Evolutionary conservation across 1,140 invertebrate genomes (phyloP), one percentile per base, ranked within the genome.

Genomic region (Orius insidiosus): DNA sequence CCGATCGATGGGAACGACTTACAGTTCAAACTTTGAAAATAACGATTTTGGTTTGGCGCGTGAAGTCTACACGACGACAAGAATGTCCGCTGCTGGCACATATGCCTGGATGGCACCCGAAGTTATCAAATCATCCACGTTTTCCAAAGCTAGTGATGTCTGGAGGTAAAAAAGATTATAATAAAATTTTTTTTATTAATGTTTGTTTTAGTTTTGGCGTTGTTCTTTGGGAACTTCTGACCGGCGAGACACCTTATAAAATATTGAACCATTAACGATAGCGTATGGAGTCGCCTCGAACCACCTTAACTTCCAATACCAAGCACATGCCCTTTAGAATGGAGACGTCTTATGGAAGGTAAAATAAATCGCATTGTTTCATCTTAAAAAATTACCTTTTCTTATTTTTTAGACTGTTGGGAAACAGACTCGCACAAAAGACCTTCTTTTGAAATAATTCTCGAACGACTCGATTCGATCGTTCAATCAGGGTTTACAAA

Each of bases 21-120:
- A 38, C 75, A 81, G 58, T 76, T 81, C 53, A 95, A 66, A 95
- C 88, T 1, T 67, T 97, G 15, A 96, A 96, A 66, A 96, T 97
- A 52, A 96, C 7, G 93, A 98, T 65, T 96, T 98, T 68, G 93
- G 93, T 2, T 68, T 97, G 41, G 93, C 93, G 8, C 67, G 90
- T 39, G 90, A 96, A 67, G 85, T 92, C 32, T 87, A 92, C 63
- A 88, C 93, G 61, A 96, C 93, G 30, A 95, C 89, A 5, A 71
- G 85, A 50, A 96, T 96, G 89, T 95, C 89, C 11, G 86, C 89
- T 15, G 92, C 89, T 6, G 93, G 93, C 19, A 98, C 93, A 0
- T 97, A 96, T 63, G 90, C 92, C 9, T 97, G 92, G 92, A 98
- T 97, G 92, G 88, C 92, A 15, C 93, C 93, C 1, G 93, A 97